phyloP scores from a whole-genome alignment of 1,140 invertebrate genomes.

The Hylyphantes graminicola region DNA sequence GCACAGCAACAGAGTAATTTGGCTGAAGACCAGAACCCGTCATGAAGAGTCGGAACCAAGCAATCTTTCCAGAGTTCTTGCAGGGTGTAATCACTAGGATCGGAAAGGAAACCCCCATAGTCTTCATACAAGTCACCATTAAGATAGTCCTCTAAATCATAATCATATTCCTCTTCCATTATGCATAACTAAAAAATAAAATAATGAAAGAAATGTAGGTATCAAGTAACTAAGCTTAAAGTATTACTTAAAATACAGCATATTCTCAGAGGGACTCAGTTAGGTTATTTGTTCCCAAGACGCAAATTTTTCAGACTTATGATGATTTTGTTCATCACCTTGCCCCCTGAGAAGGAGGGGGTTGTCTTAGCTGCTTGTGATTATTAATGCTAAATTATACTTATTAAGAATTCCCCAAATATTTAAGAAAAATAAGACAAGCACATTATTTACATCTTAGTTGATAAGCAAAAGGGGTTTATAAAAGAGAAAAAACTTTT shows the following conservation, averaged over 20 bases:
- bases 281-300: too few species aligned
- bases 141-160: conserved; percentile 17
- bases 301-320: too few species aligned
- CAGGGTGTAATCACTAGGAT: conserved; percentile 31
- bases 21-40: conserved; percentile 18
- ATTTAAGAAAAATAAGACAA: too few species aligned
- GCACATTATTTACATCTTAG: too few species aligned
- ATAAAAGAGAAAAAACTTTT: too few species aligned
- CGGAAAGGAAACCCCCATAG: conserved; percentile 22
- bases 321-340: too few species aligned
- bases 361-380: too few species aligned
- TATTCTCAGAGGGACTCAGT: too few species aligned
- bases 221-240: background rate
- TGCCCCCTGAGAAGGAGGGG: too few species aligned
- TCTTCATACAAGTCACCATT: conserved; percentile 40
- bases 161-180: conserved; percentile 25
- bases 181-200: conserved; percentile 2
- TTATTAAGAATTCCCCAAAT: too few species aligned
- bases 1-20: conserved; percentile 42
- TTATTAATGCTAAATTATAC: too few species aligned
- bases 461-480: too few species aligned
- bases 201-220: background rate
- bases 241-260: background rate
- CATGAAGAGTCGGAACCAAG: conserved; percentile 42
- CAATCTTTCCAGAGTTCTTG: conserved; percentile 47